phyloP scores from a whole-genome alignment of 30 jellyfish, hydroid and myxozoan species.

The Aurelia sp. region DNA sequence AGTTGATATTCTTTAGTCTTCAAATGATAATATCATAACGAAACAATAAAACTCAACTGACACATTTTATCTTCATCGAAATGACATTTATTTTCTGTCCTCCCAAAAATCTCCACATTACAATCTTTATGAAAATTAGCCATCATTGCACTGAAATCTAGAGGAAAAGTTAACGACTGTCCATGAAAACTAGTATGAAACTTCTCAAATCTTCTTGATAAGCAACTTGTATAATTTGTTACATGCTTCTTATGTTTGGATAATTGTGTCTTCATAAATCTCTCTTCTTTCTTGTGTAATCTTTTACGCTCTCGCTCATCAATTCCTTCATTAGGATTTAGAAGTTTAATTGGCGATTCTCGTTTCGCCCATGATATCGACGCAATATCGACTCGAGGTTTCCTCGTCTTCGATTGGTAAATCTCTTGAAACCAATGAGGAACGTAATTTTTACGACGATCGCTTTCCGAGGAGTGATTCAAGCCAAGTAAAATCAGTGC shows the following conservation, averaged over 20 bases:
- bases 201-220: constrained; percentile 2
- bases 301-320: neutral
- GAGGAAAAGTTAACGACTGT: neutral
- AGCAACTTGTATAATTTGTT: constrained; percentile 39
- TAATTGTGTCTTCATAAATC: constrained; percentile 1
- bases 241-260: constrained; percentile 32
- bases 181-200: neutral
- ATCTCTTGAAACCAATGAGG: neutral
- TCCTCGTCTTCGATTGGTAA: neutral
- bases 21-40: too few relatives aligned
- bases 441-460: neutral
- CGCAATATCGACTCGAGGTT: constrained; percentile 7
- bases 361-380: constrained; percentile 42
- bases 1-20: too few relatives aligned
- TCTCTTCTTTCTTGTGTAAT: constrained; percentile 12
- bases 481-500: constrained; percentile 19
- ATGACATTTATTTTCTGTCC: neutral
- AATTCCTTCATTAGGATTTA: constrained; percentile 7
- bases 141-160: constrained; percentile 46
- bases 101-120: constrained; percentile 38
- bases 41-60: too few relatives aligned
- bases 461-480: neutral
- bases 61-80: neutral
- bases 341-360: neutral
- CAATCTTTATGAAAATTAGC: constrained; percentile 34